A percentile compares a stretch with the other conserved stretches of the same genome.
Conservation (phyloP, 23 tunicate species). For the Trididemnum clinides region DNA sequence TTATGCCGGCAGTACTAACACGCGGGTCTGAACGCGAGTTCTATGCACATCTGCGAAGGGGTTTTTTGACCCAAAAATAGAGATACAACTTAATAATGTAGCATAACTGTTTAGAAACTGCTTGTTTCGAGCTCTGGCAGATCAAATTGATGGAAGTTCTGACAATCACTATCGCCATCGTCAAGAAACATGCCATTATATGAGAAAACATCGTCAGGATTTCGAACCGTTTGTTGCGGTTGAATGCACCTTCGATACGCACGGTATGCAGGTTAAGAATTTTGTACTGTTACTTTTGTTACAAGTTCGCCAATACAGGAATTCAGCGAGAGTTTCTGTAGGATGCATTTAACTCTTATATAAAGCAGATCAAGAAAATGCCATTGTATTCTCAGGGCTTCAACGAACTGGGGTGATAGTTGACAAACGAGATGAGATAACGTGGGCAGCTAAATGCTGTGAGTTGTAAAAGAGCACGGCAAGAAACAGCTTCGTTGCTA, state of each 20-base stretch:
- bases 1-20: no score
- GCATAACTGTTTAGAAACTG: constrained; percentile 52
- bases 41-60: background rate
- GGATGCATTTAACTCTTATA: no score
- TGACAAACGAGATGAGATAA: no score
- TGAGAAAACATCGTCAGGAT: constrained; percentile 59
- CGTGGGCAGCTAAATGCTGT: no score
- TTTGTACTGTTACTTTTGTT: background rate
- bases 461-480: no score
- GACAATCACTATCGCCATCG: constrained; percentile 44
- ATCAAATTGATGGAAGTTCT: constrained; percentile 70
- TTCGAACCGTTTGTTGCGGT: constrained; percentile 88
- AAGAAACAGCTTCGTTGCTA: no score
- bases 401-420: no score
- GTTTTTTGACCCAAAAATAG: background rate
- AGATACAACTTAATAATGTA: background rate
- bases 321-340: no score
- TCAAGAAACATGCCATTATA: constrained; percentile 53
- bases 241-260: constrained; percentile 49
- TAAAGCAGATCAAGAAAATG: no score
- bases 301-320: no score
- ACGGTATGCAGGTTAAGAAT: constrained; percentile 26
- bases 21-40: background rate
- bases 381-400: no score
- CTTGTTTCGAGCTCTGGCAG: constrained; percentile 80